Base-by-base conservation (phyloP, 2,888 invertebrate genomes). In the Mechanitis messenoides region DNA sequence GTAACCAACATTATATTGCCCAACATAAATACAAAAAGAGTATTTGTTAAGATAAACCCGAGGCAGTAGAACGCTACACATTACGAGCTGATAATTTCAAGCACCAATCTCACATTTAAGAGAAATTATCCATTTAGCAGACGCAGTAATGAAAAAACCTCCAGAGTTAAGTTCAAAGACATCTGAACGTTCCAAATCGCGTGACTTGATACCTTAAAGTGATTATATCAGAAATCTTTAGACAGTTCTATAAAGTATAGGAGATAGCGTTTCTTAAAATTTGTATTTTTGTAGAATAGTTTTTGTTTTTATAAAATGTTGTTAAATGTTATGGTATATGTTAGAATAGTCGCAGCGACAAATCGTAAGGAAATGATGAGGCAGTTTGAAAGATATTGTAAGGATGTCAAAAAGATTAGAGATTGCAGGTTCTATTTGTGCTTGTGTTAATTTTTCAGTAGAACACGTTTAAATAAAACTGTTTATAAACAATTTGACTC, bases 181-280 rank as follows among this genome's bases (percentile, higher is more conserved):
- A 81, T 76, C 76, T 75, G 73, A 74, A 74, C 78, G 77, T 73
- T 80, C 74, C 67, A 78, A 76, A 76, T 87, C 79, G 87, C 87
- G 85, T 87, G 87, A 80, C 83, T 79, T 53, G 57, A 65, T 71
- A 69, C 79, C 75, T 79, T 83, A 78, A 79, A 72, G 74, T 71
- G 69, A 71, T 53, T 62, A 76, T 77, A 82, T 78, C 77, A 75
- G 70, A 62, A 61, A 69, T 69, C 70, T 71, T 56, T 61, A 59
- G 35, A 62, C 58, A 55, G 59, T 12, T 45, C 33, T 20, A 50
- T 45, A 62, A 56, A 42, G 2, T 38, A 54, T 42, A 56, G 58
- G 55, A 31, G 31, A 38, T 11, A 55, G 60, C 61, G 54, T 53
- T 54, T 42, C 3, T 50, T 31, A 50, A 50, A 31, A 50, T 31